Evolutionary conservation across 2,888 invertebrate species (phyloP).

Genomic region (Myathropa florea): DNA sequence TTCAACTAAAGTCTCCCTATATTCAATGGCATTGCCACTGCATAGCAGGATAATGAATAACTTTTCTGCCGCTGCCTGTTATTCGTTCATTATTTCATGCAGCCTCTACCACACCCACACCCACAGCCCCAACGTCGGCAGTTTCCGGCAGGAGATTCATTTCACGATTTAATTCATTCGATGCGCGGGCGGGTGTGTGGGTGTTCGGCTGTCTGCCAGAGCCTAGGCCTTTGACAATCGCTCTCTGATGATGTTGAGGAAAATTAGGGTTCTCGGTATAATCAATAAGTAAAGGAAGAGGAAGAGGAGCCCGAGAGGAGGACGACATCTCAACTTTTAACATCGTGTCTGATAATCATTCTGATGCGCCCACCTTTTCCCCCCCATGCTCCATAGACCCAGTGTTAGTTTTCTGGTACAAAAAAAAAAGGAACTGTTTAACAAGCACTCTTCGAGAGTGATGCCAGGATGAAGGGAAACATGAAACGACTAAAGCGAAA

Average conservation of each 20-base stretch:
- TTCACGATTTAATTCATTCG: background rate
- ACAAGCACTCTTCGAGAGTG: no score
- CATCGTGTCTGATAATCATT: conserved; percentile 51
- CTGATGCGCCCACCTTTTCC: conserved; percentile 9
- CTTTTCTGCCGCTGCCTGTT: conserved; percentile 43
- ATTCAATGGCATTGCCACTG: conserved; percentile 47
- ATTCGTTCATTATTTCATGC: conserved; percentile 47
- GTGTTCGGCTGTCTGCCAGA: background rate
- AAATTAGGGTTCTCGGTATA: conserved; percentile 69
- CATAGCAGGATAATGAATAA: conserved; percentile 66
- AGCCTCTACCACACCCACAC: background rate
- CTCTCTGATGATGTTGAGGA: conserved; percentile 7
- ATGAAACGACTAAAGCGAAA: background rate
- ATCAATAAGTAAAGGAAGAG: conserved; percentile 45
- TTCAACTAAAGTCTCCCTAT: conserved; percentile 28
- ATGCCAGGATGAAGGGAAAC: background rate
- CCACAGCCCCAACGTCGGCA: background rate
- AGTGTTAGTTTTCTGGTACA: conserved; percentile 53
- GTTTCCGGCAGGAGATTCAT: conserved; percentile 5
- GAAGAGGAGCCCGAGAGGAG: background rate
- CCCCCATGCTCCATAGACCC: conserved; percentile 59
- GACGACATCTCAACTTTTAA: conserved; percentile 37
- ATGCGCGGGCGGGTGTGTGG: background rate
- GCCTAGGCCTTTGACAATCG: conserved; percentile 47
- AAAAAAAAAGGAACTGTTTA: background rate